Base-by-base conservation (phyloP, 2,113 vertebrate genomes). In the Anarrhichthys ocellatus region DNA sequence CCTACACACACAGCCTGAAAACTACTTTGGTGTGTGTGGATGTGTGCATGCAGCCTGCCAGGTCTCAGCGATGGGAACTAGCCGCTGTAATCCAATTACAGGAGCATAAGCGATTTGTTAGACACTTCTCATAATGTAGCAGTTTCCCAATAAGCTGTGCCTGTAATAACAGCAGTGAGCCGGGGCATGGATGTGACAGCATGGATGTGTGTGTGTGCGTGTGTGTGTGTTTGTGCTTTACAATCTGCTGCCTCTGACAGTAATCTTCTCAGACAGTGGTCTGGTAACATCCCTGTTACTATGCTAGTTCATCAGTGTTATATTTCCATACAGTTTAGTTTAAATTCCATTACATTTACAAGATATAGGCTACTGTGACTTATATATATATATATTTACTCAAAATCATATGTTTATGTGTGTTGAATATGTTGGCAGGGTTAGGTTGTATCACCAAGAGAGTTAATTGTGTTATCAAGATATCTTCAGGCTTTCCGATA, bases 31-130 rank as follows among this genome's bases (percentile, higher is more conserved):
- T 29, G 24, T 2, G 24, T 46, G 40, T 22, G 1, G 0, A 22
- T 29, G 15, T 67, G 65, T n/a, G 46, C 40, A 42, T 42, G 69
- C 74, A 69, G 48, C 95, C 96, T 96, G 96, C 95, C 96, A 97
- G 96, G 96, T 96, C 96, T 96, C 96, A 97, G 96, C 95, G 94
- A 95, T 96, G 96, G 97, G 96, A 97, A 96, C 95, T 95, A 95
- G 96, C 96, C 95, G 95, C 96, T 97, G 96, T 97, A 98, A 98
- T 97, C 97, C 96, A 97, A 97, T 98, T 97, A 98, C 96, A 96
- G 96, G 96, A 97, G 96, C 96, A 97, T 96, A 97, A 97, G 96
- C 96, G 96, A 97, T 98, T 97, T 97, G 96, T 97, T 97, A 97
- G 96, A 97, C 96, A 97, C 96, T 97, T 96, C 96, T 96, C 96